Conservation (phyloP, 2,888 invertebrate genomes). For the Cerastoderma edule region DNA sequence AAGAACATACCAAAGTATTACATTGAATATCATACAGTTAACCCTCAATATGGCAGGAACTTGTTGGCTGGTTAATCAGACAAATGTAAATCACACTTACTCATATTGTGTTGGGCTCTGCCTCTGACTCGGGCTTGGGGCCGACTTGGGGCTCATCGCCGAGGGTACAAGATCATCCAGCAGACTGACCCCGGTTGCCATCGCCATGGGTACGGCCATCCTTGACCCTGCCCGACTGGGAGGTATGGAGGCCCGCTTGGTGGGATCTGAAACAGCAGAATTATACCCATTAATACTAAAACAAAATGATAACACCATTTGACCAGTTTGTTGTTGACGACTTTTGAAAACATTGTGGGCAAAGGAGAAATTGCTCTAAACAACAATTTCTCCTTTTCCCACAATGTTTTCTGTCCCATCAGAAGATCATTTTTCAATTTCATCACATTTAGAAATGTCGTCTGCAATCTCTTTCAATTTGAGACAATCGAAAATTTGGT, state of each 20-base stretch:
- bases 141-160: constrained; percentile 62
- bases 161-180: constrained; percentile 76
- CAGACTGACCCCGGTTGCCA: constrained; percentile 79
- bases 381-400: not conserved
- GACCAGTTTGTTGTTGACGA: too few relatives aligned
- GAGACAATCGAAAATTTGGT: too few relatives aligned
- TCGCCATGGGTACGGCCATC: constrained; percentile 77
- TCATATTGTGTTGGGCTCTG: constrained; percentile 48
- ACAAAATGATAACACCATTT: constrained; percentile 10
- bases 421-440: too few relatives aligned
- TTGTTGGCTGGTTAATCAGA: too few relatives aligned
- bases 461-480: too few relatives aligned
- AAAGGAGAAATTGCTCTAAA: not conserved
- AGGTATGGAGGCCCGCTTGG: constrained; percentile 55
- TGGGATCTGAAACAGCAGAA: constrained; percentile 55
- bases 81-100: constrained; percentile 26
- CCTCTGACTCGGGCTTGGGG: constrained; percentile 59
- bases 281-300: not conserved
- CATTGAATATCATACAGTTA: too few relatives aligned
- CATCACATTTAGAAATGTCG: too few relatives aligned
- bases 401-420: not conserved
- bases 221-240: constrained; percentile 71
- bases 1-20: too few relatives aligned
- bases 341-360: constrained; percentile 1
- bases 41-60: too few relatives aligned